A percentile compares a stretch with the other conserved stretches of the same genome.
These are phyloP conservation scores for Heliocidaris tuberculata DNA, from an alignment of 35 echinoderm and acorn worm genomes.

Conservation along the genomic window DNA sequence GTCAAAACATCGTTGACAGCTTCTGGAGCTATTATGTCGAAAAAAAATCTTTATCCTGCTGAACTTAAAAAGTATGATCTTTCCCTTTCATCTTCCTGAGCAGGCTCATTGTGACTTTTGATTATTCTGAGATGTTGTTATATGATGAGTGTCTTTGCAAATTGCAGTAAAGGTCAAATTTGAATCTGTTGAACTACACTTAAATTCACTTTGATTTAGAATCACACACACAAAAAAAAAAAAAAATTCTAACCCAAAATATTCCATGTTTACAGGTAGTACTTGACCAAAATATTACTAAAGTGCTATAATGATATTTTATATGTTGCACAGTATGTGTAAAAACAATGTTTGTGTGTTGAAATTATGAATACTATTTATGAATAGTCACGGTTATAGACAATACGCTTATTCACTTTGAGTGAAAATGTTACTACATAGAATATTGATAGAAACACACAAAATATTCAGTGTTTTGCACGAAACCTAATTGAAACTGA, in stretches of 20 bases:
- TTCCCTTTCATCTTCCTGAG: too few species aligned
- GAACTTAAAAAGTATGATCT: too few species aligned
- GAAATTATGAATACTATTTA: conserved; percentile 6
- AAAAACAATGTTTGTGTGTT: not conserved
- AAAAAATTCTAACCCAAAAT: not conserved
- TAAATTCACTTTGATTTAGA: too few species aligned
- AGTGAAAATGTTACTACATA: not conserved
- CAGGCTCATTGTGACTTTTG: too few species aligned
- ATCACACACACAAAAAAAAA: too few species aligned
- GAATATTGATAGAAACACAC: not conserved
- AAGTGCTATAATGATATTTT: not conserved
- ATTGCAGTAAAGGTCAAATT: too few species aligned
- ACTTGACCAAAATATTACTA: not conserved
- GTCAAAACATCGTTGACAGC: too few species aligned
- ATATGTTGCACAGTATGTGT: not conserved
- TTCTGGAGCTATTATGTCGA: too few species aligned
- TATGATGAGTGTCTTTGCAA: too few species aligned
- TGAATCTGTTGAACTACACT: too few species aligned
- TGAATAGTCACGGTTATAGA: not conserved
- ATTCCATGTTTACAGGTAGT: not conserved
- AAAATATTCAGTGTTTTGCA: not conserved
- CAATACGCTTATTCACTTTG: not conserved
- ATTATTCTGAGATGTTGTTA: too few species aligned
- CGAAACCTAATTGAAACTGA: not conserved
- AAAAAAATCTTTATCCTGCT: too few species aligned